phyloP scores from a whole-genome alignment of 2,113 vertebrate genomes.

The Aldabrachelys gigantea region DNA sequence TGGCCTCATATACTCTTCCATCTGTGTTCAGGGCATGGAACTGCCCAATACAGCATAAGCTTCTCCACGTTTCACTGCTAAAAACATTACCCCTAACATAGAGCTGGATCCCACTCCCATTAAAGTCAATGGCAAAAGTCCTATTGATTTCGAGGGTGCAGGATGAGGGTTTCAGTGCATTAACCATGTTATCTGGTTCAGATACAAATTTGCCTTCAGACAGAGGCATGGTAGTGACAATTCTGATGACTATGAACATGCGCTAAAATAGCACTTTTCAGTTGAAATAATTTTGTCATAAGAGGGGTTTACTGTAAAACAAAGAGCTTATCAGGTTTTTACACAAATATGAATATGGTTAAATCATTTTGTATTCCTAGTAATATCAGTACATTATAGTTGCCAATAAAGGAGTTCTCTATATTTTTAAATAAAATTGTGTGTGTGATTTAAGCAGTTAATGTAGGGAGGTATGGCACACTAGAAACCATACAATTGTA shows the following conservation, averaged over 20 bases:
- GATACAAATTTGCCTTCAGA: constrained; percentile 29
- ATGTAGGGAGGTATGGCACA: background rate
- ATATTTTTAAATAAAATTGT: background rate
- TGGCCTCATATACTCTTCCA: constrained; percentile 1
- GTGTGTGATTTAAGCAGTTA: background rate
- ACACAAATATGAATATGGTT: background rate
- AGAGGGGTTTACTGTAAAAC: background rate
- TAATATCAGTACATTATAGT: background rate
- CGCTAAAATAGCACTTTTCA: background rate
- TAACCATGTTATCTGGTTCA: constrained; percentile 39
- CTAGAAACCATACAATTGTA: background rate
- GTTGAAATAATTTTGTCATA: background rate
- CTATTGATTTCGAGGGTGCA: constrained; percentile 6
- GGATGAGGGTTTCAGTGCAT: background rate
- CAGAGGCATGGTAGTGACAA: constrained; percentile 6
- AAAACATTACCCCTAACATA: background rate
- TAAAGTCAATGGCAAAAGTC: constrained; percentile 8
- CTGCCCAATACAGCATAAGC: background rate
- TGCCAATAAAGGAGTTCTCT: background rate
- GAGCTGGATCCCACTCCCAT: background rate
- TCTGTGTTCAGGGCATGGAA: background rate
- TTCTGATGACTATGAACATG: constrained; percentile 19
- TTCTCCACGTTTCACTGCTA: background rate
- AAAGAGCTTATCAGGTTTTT: accelerated
- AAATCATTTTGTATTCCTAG: background rate